A percentile compares a stretch with the other conserved stretches of the same genome.
Evolutionary conservation across 2,113 vertebrate species (phyloP).

Genomic region (Anarhynchus alexandrinus): DNA sequence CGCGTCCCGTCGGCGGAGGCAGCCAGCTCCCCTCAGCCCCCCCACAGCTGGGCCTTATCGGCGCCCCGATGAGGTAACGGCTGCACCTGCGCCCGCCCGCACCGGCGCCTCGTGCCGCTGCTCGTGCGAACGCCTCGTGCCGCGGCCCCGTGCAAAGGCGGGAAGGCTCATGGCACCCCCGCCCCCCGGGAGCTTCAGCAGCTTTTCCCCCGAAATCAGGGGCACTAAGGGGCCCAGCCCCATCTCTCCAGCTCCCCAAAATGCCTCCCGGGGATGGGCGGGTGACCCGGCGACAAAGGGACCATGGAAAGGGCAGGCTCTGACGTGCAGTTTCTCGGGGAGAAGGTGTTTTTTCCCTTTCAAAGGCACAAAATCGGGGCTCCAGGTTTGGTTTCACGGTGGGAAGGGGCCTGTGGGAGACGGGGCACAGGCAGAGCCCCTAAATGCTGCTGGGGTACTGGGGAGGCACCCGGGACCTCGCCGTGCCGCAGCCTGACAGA

Average conservation of each 20-base stretch:
- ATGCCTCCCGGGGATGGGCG: rapidly evolving
- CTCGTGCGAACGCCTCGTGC: not conserved
- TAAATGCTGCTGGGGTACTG: rapidly evolving
- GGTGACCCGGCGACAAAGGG: rapidly evolving
- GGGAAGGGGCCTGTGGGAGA: not conserved
- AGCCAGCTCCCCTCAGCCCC: rapidly evolving
- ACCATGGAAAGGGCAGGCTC: not conserved
- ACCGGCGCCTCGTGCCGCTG: not conserved
- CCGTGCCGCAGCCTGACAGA: not conserved
- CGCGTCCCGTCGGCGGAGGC: rapidly evolving
- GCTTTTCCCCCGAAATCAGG: not conserved
- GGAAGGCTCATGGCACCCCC: too few species aligned
- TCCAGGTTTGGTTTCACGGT: not conserved
- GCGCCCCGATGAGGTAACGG: not conserved
- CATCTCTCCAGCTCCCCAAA: rapidly evolving
- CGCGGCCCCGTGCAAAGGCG: not conserved
- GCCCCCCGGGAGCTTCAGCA: not conserved
- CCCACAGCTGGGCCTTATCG: not conserved
- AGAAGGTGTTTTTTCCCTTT: not conserved
- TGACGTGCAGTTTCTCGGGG: rapidly evolving
- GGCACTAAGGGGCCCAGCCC: rapidly evolving
- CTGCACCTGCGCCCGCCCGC: too few species aligned
- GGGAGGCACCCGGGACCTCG: not conserved
- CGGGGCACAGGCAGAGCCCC: not conserved
- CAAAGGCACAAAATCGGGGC: rapidly evolving